Conservation (phyloP, 2,797 vertebrate genomes). For the Mus caroli region DNA sequence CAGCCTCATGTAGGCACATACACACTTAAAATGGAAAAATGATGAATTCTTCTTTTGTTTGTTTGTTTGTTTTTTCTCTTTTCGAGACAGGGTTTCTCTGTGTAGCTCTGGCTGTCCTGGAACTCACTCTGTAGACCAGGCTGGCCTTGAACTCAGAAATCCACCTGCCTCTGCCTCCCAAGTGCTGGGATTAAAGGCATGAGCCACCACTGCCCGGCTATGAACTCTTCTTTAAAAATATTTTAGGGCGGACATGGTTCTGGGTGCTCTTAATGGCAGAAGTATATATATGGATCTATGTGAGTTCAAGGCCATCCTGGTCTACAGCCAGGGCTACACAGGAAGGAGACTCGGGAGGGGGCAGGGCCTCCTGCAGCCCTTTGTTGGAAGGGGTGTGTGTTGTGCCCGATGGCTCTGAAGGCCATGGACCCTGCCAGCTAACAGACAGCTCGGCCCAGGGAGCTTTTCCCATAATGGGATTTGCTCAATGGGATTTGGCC, state of each 20-base stretch:
- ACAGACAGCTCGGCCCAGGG: slow-evolving; percentile 28
- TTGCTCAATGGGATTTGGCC: slow-evolving; percentile 76
- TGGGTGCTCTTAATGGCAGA: not conserved
- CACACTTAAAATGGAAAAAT: not conserved
- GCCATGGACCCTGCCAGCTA: not conserved
- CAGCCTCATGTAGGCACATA: not conserved
- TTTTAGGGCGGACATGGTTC: not conserved
- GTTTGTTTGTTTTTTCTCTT: no score
- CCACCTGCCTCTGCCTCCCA: no score
- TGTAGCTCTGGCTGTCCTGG: no score
- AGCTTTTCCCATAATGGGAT: slow-evolving; percentile 62
- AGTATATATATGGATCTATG: not conserved
- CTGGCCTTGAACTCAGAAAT: no score
- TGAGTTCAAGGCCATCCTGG: not conserved
- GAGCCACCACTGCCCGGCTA: no score
- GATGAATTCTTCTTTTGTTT: not conserved
- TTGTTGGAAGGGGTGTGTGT: not conserved
- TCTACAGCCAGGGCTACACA: not conserved
- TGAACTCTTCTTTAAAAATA: not conserved
- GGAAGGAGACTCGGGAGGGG: not conserved
- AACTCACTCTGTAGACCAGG: no score
- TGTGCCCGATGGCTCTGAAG: not conserved
- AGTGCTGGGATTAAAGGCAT: no score
- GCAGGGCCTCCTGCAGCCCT: not conserved
- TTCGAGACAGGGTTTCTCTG: no score